These are phyloP conservation scores for Monodelphis domestica DNA, from an alignment of 2,797 vertebrate genomes.

Conservation along the genomic window DNA sequence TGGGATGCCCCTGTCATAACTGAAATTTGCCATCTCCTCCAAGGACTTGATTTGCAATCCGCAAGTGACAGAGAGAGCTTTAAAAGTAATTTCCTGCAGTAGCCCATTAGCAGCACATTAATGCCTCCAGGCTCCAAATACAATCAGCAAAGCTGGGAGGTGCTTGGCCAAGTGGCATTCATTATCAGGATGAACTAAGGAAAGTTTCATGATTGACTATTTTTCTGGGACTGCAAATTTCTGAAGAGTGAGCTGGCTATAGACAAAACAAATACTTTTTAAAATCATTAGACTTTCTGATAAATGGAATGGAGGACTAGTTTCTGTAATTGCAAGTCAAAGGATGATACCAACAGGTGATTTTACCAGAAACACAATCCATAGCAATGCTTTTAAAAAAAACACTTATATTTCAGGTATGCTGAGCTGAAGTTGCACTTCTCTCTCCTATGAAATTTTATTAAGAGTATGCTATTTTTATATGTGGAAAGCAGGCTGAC, in stretches of 20 bases:
- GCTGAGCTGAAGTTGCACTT: not conserved
- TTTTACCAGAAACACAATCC: not conserved
- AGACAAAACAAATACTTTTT: not conserved
- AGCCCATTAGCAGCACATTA: not conserved
- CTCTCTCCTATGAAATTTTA: not conserved
- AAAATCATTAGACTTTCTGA: not conserved
- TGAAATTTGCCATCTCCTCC: not conserved
- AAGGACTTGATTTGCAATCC: constrained; percentile 4
- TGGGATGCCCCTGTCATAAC: not conserved
- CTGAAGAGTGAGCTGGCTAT: not conserved
- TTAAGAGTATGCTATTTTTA: not conserved
- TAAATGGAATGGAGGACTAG: not conserved
- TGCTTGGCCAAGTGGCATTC: not conserved
- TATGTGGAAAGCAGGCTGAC: not conserved
- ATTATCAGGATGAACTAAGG: constrained; percentile 7
- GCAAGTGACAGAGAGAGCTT: not conserved
- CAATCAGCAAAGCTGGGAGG: not conserved
- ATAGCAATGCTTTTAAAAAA: not conserved
- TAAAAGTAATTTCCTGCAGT: constrained; percentile 1
- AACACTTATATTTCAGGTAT: not conserved
- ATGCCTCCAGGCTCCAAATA: constrained; percentile 7
- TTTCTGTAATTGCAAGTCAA: not conserved
- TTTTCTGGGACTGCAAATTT: not conserved
- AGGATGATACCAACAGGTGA: not conserved
- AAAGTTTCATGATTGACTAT: not conserved